Base-by-base conservation (phyloP, 2,888 invertebrate genomes). In the Andricus curvator region DNA sequence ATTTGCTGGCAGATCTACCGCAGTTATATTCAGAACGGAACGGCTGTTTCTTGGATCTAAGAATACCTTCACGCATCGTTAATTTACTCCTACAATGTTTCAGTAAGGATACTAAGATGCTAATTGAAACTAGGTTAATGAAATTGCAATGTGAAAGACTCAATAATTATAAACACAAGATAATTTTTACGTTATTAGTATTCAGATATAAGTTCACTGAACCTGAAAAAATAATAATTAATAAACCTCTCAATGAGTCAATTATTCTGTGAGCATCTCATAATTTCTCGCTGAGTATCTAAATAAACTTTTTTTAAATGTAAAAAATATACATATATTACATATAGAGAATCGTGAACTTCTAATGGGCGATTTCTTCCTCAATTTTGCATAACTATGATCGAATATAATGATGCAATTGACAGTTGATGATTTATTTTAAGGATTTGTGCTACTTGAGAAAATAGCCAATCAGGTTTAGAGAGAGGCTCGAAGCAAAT, bases 71-170 rank as follows among this genome's bases (percentile, higher is more conserved):
- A 25, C 51, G 70, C 29, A 51, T 33, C 70, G 51, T 51, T 70
- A 70, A 70, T 51, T 51, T 29, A 29, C 70, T 70, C 29, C 51
- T 20, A 70, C 70, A 51, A 51, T 70, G 70, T 70, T 48, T n/a
- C 37, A 37, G 66, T 70, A 70, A 33, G n/a, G 29, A 25, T 17
- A 51, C 11, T 20, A 20, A 70, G 20, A 33, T 56, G 20, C 1
- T 70, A 70, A 70, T 70, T 51, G 4, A 56, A 70, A 29, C n/a
- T 51, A 51, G 51, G 70, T 51, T 70, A 51, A 70, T 70, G 70
- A 70, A 56, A 4, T 70, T 51, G 17, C 17, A 68, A 68, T 68
- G 41, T 41, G 41, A 70, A 33, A 29, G 29, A 70, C 20, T 70
- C 20, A 48, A 22, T 70, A 17, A 44, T 68, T 51, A 51, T 25